Evolutionary conservation across 2,888 invertebrate species (phyloP).

Genomic region (Camptogramma bilineatum): DNA sequence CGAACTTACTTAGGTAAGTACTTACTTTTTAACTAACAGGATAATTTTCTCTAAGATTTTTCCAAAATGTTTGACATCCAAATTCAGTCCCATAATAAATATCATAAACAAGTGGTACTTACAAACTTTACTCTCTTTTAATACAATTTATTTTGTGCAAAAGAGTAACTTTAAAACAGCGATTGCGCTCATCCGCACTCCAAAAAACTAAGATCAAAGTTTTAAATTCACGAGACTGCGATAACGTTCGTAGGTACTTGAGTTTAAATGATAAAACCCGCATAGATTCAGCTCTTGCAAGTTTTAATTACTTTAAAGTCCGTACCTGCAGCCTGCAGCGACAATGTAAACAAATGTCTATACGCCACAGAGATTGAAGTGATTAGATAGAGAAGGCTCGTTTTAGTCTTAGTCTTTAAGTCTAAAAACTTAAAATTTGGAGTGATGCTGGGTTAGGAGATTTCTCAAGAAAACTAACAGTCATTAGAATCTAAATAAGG

Average conservation of each 20-base stretch:
- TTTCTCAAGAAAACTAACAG: no score
- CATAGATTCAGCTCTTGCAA: conserved; percentile 54
- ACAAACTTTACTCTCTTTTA: background rate
- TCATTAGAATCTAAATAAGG: no score
- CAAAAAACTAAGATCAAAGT: conserved; percentile 30
- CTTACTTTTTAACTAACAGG: no score
- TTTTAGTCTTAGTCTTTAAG: no score
- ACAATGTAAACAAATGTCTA: conserved; percentile 44
- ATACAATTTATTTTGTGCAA: conserved; percentile 1
- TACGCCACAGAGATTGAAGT: conserved; percentile 19
- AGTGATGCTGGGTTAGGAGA: no score
- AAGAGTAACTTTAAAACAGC: background rate
- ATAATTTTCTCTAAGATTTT: no score
- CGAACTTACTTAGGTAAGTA: no score
- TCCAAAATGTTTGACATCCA: no score
- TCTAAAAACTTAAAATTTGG: no score
- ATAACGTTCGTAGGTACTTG: conserved; percentile 37
- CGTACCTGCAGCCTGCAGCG: conserved; percentile 41
- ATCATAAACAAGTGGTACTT: background rate
- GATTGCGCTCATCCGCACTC: conserved; percentile 1
- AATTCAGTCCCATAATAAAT: no score
- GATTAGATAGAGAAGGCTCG: conserved; percentile 12
- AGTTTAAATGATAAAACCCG: conserved; percentile 38
- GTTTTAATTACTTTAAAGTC: conserved; percentile 66
- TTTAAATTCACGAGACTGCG: conserved; percentile 33